Percentiles rank a stretch among this genome's conserved stretches.
phyloP scores from a whole-genome alignment of 2,888 invertebrate genomes.

The Kryphioiulus occultus region DNA sequence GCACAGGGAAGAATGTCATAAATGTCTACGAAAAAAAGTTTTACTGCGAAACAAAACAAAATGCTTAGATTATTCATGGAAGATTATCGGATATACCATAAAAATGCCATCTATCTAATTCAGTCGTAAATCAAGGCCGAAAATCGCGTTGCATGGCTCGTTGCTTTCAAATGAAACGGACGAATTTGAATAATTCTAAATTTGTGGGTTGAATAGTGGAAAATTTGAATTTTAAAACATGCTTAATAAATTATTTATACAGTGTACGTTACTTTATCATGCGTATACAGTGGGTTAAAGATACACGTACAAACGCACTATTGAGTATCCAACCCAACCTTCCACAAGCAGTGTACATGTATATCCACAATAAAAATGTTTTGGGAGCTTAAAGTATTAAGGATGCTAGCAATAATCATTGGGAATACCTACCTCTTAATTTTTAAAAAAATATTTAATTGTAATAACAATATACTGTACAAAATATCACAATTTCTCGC shows the following conservation, averaged over 20 bases:
- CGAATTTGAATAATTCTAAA: background rate
- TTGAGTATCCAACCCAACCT: no score
- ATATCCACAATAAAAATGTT: no score
- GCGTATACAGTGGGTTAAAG: no score
- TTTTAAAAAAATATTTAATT: no score
- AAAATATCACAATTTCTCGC: no score
- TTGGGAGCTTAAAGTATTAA: no score
- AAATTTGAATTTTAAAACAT: background rate
- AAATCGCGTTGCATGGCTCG: background rate
- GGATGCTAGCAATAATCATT: no score
- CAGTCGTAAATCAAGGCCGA: background rate
- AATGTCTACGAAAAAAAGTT: background rate
- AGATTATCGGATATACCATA: conserved; percentile 30
- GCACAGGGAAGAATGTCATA: background rate
- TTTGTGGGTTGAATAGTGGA: background rate
- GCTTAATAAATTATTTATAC: background rate
- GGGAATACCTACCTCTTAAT: no score
- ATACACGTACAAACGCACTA: no score
- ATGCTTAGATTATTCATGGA: conserved; percentile 4
- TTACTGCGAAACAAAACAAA: background rate
- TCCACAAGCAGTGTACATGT: no score
- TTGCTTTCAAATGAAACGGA: background rate
- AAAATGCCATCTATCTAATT: background rate
- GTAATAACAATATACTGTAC: no score
- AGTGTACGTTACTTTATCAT: no score